Evolutionary conservation across 92 coral and sea anemone species (phyloP).

Genomic region (Virgularia gustaviana): DNA sequence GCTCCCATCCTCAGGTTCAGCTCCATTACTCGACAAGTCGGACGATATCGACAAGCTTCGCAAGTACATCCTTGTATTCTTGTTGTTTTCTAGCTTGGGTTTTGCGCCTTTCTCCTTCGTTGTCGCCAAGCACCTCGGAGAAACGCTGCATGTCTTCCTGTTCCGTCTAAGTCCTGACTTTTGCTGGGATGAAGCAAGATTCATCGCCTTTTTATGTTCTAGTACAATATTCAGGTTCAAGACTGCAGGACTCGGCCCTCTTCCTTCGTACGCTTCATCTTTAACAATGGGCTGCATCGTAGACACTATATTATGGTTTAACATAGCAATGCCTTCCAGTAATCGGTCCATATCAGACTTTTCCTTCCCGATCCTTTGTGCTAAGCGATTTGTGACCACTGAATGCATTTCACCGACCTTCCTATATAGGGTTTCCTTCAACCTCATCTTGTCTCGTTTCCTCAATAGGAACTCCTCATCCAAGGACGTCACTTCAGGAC

Average conservation of each 20-base stretch:
- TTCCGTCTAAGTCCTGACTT: background rate
- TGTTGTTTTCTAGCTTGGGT: too few relatives aligned
- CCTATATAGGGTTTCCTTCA: constrained; percentile 2
- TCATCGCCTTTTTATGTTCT: background rate
- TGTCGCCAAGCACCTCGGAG: too few relatives aligned
- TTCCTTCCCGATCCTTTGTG: constrained; percentile 1
- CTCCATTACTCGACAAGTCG: background rate
- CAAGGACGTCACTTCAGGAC: constrained; percentile 23
- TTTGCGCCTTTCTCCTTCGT: background rate
- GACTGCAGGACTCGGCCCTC: background rate
- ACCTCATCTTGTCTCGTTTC: constrained; percentile 16
- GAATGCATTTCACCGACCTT: constrained; percentile 15
- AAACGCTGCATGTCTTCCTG: too few relatives aligned
- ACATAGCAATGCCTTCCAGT: constrained; percentile 2
- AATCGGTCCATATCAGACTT: constrained; percentile 29
- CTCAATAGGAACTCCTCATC: constrained; percentile 2
- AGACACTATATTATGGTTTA: background rate
- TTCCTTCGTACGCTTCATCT: background rate
- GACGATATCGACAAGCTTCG: background rate
- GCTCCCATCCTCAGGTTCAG: background rate
- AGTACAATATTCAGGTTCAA: constrained; percentile 20
- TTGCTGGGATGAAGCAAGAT: background rate
- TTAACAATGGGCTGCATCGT: background rate
- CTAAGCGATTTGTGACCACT: constrained; percentile 8
- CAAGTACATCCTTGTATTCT: background rate